Evolutionary conservation across 2,797 vertebrate species (phyloP).

Genomic region (Betta splendens): DNA sequence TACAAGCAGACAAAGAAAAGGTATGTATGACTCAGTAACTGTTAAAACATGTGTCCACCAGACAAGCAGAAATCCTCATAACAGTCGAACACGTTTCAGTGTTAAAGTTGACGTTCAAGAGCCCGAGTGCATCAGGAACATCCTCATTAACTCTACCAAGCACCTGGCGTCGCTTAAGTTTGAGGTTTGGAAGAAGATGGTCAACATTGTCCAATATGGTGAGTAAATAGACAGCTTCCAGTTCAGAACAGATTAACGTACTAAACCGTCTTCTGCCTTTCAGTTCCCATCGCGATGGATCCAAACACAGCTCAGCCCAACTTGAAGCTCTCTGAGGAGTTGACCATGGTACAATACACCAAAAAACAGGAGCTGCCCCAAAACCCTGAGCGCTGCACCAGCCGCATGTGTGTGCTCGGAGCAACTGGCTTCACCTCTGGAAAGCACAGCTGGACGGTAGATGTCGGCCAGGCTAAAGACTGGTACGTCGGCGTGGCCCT

Average conservation of each 20-base stretch:
- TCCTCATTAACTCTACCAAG: conserved; percentile 69
- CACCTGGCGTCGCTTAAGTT: conserved; percentile 69
- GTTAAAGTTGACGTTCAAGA: conserved; percentile 49
- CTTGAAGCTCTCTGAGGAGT: conserved; percentile 65
- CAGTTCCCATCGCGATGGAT: conserved; percentile 70
- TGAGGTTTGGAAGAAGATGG: conserved; percentile 71
- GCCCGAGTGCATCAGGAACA: conserved; percentile 64
- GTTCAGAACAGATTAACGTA: not conserved
- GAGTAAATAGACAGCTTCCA: conserved; percentile 25
- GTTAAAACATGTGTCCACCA: not conserved
- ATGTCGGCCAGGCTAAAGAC: conserved; percentile 62
- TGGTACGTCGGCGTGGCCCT: conserved; percentile 74
- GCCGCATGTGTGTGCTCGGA: conserved; percentile 68
- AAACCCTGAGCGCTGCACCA: conserved; percentile 71
- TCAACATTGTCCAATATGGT: conserved; percentile 50
- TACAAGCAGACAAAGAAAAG: conserved; percentile 72
- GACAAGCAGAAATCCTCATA: not conserved
- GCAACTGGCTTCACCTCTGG: conserved; percentile 63
- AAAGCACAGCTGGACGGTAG: conserved; percentile 75
- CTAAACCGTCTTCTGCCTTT: conserved; percentile 13
- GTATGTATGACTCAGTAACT: conserved; percentile 43
- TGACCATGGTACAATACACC: conserved; percentile 63
- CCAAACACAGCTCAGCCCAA: conserved; percentile 78
- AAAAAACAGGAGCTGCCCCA: conserved; percentile 54
- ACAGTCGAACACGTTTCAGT: conserved; percentile 51